Percentiles rank a stretch among this genome's conserved stretches.
These are phyloP conservation scores for Cynodonichthys magdalenae DNA, from an alignment of 2,797 vertebrate species.

Conservation along the genomic window DNA sequence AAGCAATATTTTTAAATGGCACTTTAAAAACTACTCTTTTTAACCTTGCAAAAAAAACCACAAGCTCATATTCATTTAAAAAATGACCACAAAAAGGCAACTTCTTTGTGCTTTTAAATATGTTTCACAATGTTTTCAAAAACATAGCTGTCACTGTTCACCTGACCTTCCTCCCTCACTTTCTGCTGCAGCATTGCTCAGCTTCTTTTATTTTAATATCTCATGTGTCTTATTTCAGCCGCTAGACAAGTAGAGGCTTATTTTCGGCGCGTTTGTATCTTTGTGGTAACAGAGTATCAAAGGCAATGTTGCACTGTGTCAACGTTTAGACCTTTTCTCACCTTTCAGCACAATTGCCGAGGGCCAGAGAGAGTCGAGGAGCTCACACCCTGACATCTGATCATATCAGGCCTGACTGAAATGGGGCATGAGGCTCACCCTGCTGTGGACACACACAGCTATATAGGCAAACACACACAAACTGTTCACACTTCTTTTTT, in stretches of 20 bases:
- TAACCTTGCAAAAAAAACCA: conserved; percentile 19
- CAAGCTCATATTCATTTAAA: neutral
- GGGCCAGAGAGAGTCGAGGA: conserved; percentile 51
- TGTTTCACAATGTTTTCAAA: conserved; percentile 16
- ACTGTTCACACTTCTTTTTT: conserved; percentile 4
- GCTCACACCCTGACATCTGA: conserved; percentile 70
- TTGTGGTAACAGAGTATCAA: conserved; percentile 50
- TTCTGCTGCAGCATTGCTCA: neutral
- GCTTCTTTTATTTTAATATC: conserved; percentile 27
- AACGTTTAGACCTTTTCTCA: conserved; percentile 73
- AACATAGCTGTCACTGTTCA: neutral
- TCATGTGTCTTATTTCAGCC: conserved; percentile 17
- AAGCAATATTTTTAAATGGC: conserved; percentile 3
- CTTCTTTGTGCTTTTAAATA: conserved; percentile 1
- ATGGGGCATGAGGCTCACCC: conserved; percentile 68
- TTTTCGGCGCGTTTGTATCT: conserved; percentile 49
- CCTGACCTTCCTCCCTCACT: conserved; percentile 33
- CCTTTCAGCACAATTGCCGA: conserved; percentile 62
- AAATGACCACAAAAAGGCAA: conserved; percentile 9
- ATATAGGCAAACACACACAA: conserved; percentile 16
- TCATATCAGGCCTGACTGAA: conserved; percentile 75
- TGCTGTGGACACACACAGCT: conserved; percentile 58
- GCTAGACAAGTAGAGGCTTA: conserved; percentile 11
- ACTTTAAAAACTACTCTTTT: neutral
- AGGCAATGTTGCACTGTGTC: conserved; percentile 61